Evolutionary conservation across 2,797 vertebrate species (phyloP).

Genomic region (Alauda arvensis): DNA sequence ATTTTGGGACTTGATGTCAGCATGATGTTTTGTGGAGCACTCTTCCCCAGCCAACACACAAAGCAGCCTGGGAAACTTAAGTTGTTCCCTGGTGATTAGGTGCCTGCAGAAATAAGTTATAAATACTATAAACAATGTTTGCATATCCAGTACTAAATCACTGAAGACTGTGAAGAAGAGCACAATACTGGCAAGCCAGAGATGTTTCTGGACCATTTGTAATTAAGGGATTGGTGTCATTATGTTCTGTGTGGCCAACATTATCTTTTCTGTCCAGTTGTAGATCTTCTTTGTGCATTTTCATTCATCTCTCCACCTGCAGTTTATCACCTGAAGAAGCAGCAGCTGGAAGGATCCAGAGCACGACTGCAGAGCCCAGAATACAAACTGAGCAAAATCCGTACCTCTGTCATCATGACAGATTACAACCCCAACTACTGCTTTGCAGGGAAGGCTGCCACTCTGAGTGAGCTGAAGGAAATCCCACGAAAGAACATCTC

Average conservation of each 20-base stretch:
- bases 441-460: slow-evolving; percentile 82
- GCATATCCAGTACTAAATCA: background rate
- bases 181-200: background rate
- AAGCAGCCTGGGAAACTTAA: background rate
- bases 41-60: background rate
- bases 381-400: slow-evolving; percentile 91
- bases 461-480: slow-evolving; percentile 85
- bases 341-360: slow-evolving; percentile 81
- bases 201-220: background rate
- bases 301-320: background rate
- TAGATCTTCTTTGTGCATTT: background rate
- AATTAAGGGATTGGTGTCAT: background rate
- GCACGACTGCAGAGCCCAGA: slow-evolving; percentile 82
- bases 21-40: background rate
- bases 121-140: background rate
- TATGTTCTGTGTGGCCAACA: background rate
- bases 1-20: background rate
- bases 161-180: background rate
- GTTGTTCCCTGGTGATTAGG: background rate
- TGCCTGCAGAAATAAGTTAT: background rate
- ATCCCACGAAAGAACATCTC: slow-evolving; percentile 89
- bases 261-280: background rate
- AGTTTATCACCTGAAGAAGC: slow-evolving; percentile 90
- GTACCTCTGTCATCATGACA: slow-evolving; percentile 88
- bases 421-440: slow-evolving; percentile 94